Conservation (phyloP, 2,113 vertebrate species). For the Sturnira hondurensis region DNA sequence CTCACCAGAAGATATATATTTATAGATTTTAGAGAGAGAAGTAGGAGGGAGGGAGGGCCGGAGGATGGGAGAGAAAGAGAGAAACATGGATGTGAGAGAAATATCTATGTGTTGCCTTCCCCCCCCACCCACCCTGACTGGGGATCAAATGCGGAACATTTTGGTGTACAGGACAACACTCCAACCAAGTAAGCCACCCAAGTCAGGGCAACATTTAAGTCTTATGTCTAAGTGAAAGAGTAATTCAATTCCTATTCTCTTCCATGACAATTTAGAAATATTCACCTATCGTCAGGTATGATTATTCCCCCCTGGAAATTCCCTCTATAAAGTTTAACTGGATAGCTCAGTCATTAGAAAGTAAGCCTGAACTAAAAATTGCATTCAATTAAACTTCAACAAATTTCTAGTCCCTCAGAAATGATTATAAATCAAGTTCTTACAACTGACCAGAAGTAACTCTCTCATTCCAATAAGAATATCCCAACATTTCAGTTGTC, state of each 20-base stretch:
- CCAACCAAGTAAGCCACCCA: no score
- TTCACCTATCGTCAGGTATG: not conserved
- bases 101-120: no score
- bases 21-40: no score
- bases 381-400: not conserved
- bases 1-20: no score
- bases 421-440: slow-evolving; percentile 37
- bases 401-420: slow-evolving; percentile 2
- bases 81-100: no score
- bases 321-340: not conserved
- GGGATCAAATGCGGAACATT: no score
- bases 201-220: not conserved
- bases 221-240: not conserved
- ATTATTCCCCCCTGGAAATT: not conserved
- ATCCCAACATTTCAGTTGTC: not conserved
- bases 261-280: not conserved
- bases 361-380: not conserved
- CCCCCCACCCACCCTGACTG: no score
- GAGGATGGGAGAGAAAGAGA: no score
- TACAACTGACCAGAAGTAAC: not conserved
- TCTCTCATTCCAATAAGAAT: not conserved
- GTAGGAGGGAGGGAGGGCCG: no score
- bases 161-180: no score
- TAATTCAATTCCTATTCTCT: not conserved
- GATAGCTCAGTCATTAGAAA: not conserved